Base-by-base conservation (phyloP, 2,888 invertebrate species). In the Melinaea marsaeus region DNA sequence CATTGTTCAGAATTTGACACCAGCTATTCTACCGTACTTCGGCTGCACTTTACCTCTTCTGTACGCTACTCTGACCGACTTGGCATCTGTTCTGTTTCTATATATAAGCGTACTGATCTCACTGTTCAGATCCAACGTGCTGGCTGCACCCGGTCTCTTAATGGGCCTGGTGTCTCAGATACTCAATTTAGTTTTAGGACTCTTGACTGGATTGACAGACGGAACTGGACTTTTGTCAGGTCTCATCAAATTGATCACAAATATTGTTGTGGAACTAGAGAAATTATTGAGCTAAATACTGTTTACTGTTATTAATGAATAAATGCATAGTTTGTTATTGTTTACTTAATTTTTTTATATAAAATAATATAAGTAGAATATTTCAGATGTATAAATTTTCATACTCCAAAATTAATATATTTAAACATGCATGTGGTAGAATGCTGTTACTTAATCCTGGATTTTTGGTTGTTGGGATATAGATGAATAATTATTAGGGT, bases 31-130 rank as follows among this genome's bases (percentile, higher is more conserved):
- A 0, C 90, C 90, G 0, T 90, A 90, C 62, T 90, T 90, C 13
- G 90, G 90, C 0, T 90, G 90, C 37, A 90, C 90, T 0, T 57
- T 90, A 1, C 90, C 90, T 0, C 72, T 90, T 0, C 46, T 90
- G 0, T 90, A 90, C 22, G 89, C 90, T 0, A 90, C 90, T 0
- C 69, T 90, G 57, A 90, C 90, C 0, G 90, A 90, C 65, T 57
- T 90, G 0, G 90, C 90, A 0, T 90, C 90, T 0, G 89, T 90
- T 0, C 57, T 90, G 0, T 90, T 90, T 66, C 62, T 90, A 9
- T 90, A 90, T 13, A 90, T 90, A 0, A 88, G 88, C 64, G 86
- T 89, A 0, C 58, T 90, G 0, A 89, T 90, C 0, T 90, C 90
- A 0, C 58, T 90, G 0, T 90, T 90, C 45, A 77, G 90, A 2